Base-by-base conservation (phyloP, 2,113 vertebrate genomes). In the Nestor notabilis region DNA sequence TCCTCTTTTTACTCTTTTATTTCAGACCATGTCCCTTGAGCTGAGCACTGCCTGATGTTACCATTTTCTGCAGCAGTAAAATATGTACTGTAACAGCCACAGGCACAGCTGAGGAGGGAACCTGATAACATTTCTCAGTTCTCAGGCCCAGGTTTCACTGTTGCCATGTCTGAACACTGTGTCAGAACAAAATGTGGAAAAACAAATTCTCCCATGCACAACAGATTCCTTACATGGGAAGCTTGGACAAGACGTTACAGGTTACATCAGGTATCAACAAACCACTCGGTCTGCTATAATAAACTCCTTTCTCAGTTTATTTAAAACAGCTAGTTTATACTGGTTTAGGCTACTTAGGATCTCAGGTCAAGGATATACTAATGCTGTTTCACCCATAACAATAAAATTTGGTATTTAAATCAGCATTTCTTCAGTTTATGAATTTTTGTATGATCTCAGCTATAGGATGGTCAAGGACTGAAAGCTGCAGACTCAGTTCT, bases 81-180 rank as follows among this genome's bases (percentile, higher is more conserved):
- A 93, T n/a, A n/a, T 31, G 9, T 5, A 10, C 18, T 49, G 0
- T 2, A 75, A 61, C 17, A 61, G 37, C 17, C 17, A 61, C 44
- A 37, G 23, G 11, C 47, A 79, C 31, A 74, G 50, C 9, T 41
- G 31, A 77, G 11, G 25, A 83, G 5, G 4, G 5, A 18, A 55
- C 21, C 15, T 9, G 17, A 19, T 17, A 49, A 44, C 8, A 44
- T 63, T 80, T 61, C 44, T 83, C 50, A 49, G 0, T 21, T 82
- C 41, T 35, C 56, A 56, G 37, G 23, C 49, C 29, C 0, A 2
- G 3, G 16, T 47, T 21, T 37, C 16, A 1, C 6, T 70, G 15
- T 12, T 76, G 71, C 16, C 18, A 13, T 10, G 4, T 33, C 44
- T 33, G 41, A 61, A 37, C 2, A 55, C 28, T 0, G 0, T 9